Evolutionary conservation across 2,888 invertebrate genomes (phyloP).

Genomic region (Mythimna ferrago): DNA sequence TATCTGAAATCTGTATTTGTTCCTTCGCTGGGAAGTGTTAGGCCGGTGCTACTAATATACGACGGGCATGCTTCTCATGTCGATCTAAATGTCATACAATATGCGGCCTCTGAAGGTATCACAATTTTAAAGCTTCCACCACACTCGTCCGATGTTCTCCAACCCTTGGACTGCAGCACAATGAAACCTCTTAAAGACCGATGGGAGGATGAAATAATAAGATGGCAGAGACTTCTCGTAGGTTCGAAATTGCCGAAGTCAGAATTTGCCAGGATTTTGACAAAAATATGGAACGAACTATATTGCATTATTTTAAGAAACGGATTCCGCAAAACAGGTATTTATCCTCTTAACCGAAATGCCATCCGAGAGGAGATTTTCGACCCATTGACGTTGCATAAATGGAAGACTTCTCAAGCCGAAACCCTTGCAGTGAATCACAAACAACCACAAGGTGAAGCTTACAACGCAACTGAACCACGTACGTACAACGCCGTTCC

Average conservation of each 20-base stretch:
- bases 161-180: conserved; percentile 67
- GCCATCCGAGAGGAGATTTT: conserved; percentile 33
- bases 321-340: conserved; percentile 59
- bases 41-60: conserved; percentile 36
- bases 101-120: conserved; percentile 65
- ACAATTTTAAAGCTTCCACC: conserved; percentile 69
- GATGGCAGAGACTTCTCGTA: conserved; percentile 60
- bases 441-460: conserved; percentile 9
- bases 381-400: conserved; percentile 32
- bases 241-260: conserved; percentile 45
- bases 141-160: conserved; percentile 66
- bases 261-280: conserved; percentile 29
- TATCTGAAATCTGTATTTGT: conserved; percentile 63
- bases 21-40: conserved; percentile 29
- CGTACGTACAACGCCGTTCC: conserved; percentile 2
- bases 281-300: conserved; percentile 41
- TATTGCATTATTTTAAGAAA: conserved; percentile 41
- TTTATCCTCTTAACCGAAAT: conserved; percentile 43
- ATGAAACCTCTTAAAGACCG: conserved; percentile 63
- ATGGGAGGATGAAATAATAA: conserved; percentile 59
- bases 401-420: conserved; percentile 17
- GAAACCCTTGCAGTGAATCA: conserved; percentile 3
- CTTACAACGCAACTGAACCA: conserved; percentile 6
- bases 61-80: conserved; percentile 32
- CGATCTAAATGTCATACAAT: conserved; percentile 65